Evolutionary conservation across 2,888 invertebrate genomes (phyloP).

Genomic region (Rhimphoctona megacephalus): DNA sequence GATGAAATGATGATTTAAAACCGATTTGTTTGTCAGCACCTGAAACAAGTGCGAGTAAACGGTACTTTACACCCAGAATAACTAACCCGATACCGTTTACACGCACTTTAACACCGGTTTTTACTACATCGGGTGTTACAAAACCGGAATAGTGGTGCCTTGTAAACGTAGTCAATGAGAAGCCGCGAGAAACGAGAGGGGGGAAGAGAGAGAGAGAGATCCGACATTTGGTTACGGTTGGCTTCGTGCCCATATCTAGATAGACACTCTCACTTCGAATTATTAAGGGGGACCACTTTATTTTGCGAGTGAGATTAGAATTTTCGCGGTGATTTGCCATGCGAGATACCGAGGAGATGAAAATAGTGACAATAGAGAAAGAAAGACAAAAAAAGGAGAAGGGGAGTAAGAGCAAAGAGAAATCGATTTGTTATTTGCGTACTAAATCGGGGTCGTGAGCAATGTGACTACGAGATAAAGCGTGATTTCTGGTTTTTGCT

Average conservation of each 20-base stretch:
- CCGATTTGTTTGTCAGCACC: neutral
- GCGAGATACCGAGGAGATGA: neutral
- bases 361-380: neutral
- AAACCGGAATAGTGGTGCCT: too few species aligned
- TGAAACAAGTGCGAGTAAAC: too few species aligned
- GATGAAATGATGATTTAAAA: neutral
- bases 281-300: constrained; percentile 49
- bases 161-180: constrained; percentile 13
- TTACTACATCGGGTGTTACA: too few species aligned
- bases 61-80: too few species aligned
- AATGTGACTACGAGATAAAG: constrained; percentile 46
- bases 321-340: constrained; percentile 28
- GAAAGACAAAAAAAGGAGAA: neutral
- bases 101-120: too few species aligned
- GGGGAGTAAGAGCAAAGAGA: constrained; percentile 50
- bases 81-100: too few species aligned
- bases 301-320: constrained; percentile 46
- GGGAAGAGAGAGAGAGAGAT: neutral
- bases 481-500: constrained; percentile 30
- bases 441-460: constrained; percentile 34
- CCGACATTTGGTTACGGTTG: constrained; percentile 56
- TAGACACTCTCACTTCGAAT: constrained; percentile 37
- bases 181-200: neutral
- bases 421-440: constrained; percentile 59
- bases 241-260: constrained; percentile 58